Conservation (phyloP, 1,140 invertebrate genomes). For the Sycophila sp. region DNA sequence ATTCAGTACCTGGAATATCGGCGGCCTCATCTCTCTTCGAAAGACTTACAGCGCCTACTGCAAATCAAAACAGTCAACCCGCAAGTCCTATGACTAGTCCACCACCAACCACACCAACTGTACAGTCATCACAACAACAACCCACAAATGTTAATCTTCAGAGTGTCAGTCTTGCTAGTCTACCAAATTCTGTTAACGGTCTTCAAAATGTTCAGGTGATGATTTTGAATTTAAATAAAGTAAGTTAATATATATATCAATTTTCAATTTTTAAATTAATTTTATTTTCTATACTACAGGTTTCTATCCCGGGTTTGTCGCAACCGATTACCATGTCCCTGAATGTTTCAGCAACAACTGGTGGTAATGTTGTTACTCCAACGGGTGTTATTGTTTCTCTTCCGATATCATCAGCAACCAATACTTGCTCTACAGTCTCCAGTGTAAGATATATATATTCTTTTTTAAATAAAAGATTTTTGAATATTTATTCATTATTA, state of each 20-base stretch:
- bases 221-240: not conserved
- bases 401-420: slow-evolving; percentile 62
- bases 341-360: slow-evolving; percentile 71
- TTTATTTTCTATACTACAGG: slow-evolving; percentile 58
- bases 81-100: slow-evolving; percentile 71
- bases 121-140: not conserved
- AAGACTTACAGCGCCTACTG: slow-evolving; percentile 67
- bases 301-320: slow-evolving; percentile 80
- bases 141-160: slow-evolving; percentile 71
- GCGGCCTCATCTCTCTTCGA: slow-evolving; percentile 68
- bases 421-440: slow-evolving; percentile 64
- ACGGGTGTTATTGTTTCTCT: slow-evolving; percentile 71
- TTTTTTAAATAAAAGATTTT: too few species aligned
- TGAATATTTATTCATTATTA: not conserved
- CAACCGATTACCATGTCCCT: slow-evolving; percentile 82
- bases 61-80: slow-evolving; percentile 57
- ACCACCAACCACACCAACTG: slow-evolving; percentile 55
- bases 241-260: not conserved
- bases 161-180: slow-evolving; percentile 80
- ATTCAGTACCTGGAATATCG: slow-evolving; percentile 69
- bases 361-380: slow-evolving; percentile 62
- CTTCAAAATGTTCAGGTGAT: slow-evolving; percentile 80
- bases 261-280: not conserved
- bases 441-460: slow-evolving; percentile 61
- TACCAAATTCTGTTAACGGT: slow-evolving; percentile 77